Conservation (phyloP, 2,113 vertebrate genomes). For the Megaleporinus macrocephalus region DNA sequence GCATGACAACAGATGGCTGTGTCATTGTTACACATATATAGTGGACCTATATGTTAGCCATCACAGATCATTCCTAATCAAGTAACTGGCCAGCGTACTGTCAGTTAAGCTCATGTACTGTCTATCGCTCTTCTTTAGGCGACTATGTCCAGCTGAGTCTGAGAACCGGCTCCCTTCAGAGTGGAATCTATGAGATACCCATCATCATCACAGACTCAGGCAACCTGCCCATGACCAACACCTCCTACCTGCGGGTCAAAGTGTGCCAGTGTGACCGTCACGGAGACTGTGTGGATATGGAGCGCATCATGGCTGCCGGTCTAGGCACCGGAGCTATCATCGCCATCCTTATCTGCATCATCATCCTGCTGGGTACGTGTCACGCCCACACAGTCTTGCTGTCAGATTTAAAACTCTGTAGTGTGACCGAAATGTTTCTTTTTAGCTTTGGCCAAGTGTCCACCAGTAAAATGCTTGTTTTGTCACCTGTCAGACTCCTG, state of each 20-base stretch:
- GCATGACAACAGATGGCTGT: background rate
- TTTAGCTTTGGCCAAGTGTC: background rate
- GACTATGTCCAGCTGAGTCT: conserved; percentile 91
- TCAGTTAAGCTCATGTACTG: background rate
- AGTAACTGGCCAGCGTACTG: background rate
- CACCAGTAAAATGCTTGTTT: conserved; percentile 7
- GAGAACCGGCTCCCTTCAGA: conserved; percentile 86
- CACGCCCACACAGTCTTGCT: background rate
- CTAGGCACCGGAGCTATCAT: conserved; percentile 95
- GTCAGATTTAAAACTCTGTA: background rate
- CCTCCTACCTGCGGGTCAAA: conserved; percentile 89
- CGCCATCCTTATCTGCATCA: conserved; percentile 95
- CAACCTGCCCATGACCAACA: conserved; percentile 92
- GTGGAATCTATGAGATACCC: conserved; percentile 91
- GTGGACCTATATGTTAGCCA: no score
- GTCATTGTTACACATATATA: background rate
- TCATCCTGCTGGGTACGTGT: conserved; percentile 91
- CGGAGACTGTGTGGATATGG: conserved; percentile 92
- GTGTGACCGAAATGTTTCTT: background rate
- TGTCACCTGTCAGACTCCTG: conserved; percentile 22
- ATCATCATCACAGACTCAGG: conserved; percentile 96
- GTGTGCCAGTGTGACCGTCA: conserved; percentile 97
- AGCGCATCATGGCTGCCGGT: conserved; percentile 90
- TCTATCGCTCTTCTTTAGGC: conserved; percentile 68
- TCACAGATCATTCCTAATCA: background rate